Conservation (phyloP, 2,888 invertebrate genomes). For the Lasioglossum pauxillum region DNA sequence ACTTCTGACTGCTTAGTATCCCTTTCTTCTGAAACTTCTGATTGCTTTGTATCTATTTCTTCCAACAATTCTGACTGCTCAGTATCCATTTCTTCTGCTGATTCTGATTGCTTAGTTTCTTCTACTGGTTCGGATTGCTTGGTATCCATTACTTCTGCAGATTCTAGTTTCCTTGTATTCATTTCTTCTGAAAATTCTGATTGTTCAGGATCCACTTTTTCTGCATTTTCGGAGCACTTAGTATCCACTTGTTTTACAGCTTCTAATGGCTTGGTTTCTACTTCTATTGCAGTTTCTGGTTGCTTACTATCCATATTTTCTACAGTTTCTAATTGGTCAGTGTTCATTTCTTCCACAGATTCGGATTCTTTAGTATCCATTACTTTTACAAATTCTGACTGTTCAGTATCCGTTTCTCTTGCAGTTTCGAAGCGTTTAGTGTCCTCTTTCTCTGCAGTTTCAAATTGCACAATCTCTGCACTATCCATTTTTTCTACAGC, state of each 20-base stretch:
- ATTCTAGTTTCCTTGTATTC: neutral
- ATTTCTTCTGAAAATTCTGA: neutral
- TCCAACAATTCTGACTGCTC: neutral
- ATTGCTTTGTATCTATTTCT: neutral
- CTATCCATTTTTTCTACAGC: neutral
- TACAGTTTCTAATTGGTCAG: neutral
- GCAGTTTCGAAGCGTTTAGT: neutral
- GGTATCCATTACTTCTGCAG: neutral
- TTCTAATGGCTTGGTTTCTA: neutral
- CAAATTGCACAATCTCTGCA: neutral
- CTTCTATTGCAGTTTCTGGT: neutral
- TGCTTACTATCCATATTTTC: conserved; percentile 4
- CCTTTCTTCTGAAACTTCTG: neutral
- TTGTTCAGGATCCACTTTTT: neutral
- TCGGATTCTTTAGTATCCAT: neutral
- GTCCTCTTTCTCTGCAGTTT: neutral
- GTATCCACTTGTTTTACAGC: neutral
- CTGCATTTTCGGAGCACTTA: neutral
- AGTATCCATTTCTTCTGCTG: neutral
- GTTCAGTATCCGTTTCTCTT: neutral
- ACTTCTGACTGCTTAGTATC: neutral
- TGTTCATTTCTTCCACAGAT: neutral
- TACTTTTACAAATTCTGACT: neutral
- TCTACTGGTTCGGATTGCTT: neutral
- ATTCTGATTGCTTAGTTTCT: neutral